A percentile compares a stretch with the other conserved stretches of the same genome.
Evolutionary conservation across 2,797 vertebrate genomes (phyloP).

Genomic region (Neostethus bicornis): DNA sequence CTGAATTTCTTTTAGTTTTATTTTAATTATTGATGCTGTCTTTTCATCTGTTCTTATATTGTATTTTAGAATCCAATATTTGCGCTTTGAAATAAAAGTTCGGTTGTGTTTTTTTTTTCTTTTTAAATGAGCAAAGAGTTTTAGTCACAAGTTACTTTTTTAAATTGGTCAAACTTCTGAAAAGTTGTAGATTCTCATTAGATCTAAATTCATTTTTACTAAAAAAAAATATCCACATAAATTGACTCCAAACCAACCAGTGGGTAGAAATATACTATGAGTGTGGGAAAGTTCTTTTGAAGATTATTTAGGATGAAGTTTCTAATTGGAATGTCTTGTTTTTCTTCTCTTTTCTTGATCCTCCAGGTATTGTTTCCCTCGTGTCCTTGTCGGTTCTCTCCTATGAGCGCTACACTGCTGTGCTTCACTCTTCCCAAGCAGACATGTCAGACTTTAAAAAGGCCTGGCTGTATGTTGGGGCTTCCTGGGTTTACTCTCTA

Average conservation of each 20-base stretch:
- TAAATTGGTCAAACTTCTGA: neutral
- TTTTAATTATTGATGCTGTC: no score
- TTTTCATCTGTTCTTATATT: no score
- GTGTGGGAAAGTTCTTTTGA: neutral
- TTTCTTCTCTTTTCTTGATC: slow-evolving; percentile 6
- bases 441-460: slow-evolving; percentile 81
- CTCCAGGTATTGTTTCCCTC: slow-evolving; percentile 80
- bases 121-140: neutral
- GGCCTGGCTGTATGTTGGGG: slow-evolving; percentile 75
- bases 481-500: slow-evolving; percentile 82
- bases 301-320: neutral
- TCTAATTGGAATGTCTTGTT: neutral
- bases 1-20: no score
- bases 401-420: slow-evolving; percentile 76
- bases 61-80: neutral
- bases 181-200: neutral
- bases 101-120: neutral
- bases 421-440: slow-evolving; percentile 70
- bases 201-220: neutral
- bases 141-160: neutral
- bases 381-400: slow-evolving; percentile 82
- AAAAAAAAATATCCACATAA: no score
- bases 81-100: neutral
- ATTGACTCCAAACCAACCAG: neutral
- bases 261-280: neutral